phyloP scores from a whole-genome alignment of 2,797 vertebrate species.

The Hylomyscus alleni region DNA sequence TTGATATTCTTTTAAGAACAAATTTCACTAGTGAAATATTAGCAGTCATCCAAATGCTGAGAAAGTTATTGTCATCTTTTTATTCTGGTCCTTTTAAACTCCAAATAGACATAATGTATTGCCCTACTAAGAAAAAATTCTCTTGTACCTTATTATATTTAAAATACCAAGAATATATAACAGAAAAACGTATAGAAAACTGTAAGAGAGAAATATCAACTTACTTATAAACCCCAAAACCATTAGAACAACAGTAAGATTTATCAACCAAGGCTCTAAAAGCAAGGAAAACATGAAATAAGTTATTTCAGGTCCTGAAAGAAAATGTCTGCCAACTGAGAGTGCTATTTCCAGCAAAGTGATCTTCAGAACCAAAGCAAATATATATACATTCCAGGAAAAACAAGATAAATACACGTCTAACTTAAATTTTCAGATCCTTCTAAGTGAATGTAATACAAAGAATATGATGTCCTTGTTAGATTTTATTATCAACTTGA shows the following conservation, averaged over 20 bases:
- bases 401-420: not conserved
- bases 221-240: not conserved
- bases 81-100: not conserved
- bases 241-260: not conserved
- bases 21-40: not conserved
- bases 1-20: not conserved
- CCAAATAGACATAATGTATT: not conserved
- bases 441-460: not conserved
- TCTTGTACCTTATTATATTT: not conserved
- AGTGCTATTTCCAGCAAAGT: not conserved
- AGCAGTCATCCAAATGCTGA: not conserved
- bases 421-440: not conserved
- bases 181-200: not conserved
- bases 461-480: not conserved
- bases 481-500: not conserved
- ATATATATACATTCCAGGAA: not conserved
- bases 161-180: not conserved
- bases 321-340: not conserved
- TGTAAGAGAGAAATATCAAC: not conserved
- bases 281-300: not conserved
- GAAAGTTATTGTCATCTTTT: not conserved
- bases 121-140: not conserved
- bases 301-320: not conserved
- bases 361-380: not conserved
- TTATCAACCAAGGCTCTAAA: not conserved